Percentiles rank a stretch among this genome's conserved stretches.
Evolutionary conservation across 2,113 vertebrate species (phyloP).

Genomic region (Anser cygnoides): DNA sequence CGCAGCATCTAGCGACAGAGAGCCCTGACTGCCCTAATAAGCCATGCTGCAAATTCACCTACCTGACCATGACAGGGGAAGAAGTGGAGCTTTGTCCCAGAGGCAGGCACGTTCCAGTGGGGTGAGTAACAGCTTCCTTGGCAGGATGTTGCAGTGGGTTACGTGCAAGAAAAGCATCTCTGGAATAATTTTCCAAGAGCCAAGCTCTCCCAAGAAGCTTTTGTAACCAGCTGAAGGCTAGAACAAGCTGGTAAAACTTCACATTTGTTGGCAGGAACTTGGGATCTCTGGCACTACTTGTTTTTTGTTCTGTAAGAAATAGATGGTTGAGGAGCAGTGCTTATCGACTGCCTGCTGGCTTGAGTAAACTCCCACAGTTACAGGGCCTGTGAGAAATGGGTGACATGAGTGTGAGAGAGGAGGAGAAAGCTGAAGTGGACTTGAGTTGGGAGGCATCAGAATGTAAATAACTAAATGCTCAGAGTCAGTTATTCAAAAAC

Average conservation of each 20-base stretch:
- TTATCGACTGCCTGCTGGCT: neutral
- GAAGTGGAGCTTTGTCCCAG: constrained; percentile 93
- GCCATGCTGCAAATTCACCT: constrained; percentile 94
- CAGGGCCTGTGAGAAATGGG: neutral
- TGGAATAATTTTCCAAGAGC: neutral
- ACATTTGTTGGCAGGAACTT: neutral
- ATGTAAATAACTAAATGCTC: neutral
- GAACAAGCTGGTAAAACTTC: neutral
- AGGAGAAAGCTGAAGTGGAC: neutral
- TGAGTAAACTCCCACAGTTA: neutral
- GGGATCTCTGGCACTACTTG: neutral
- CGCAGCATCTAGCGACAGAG: constrained; percentile 89
- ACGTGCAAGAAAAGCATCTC: neutral
- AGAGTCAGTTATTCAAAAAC: accelerated
- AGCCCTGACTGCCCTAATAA: constrained; percentile 93
- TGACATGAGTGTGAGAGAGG: accelerated
- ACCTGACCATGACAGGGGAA: constrained; percentile 91
- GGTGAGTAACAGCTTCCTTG: constrained; percentile 73
- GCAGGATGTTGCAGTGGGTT: accelerated
- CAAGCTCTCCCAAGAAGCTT: neutral
- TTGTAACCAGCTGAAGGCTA: neutral
- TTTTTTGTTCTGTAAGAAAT: neutral
- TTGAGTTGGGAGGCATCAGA: neutral
- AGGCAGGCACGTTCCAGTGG: constrained; percentile 87
- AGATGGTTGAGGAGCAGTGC: neutral